Evolutionary conservation across 23 tunicate genomes (phyloP).

Genomic region (Ascidia mentula): DNA sequence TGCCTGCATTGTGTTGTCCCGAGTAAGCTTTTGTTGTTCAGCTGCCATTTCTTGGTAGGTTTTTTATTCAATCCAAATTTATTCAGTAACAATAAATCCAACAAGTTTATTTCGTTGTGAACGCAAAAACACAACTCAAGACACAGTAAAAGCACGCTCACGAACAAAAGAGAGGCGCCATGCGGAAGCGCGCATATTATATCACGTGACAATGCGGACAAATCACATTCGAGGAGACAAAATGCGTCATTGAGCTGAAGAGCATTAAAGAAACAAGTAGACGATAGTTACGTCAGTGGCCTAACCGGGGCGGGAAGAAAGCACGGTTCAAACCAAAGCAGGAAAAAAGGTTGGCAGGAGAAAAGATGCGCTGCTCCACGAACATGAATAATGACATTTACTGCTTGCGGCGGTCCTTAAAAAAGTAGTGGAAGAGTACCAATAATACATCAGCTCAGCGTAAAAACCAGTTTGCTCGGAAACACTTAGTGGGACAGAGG

Average conservation of each 20-base stretch:
- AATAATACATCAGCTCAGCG: background rate
- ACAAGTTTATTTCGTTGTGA: background rate
- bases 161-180: conserved; percentile 20
- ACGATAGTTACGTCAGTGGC: background rate
- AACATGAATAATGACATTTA: background rate
- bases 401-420: background rate
- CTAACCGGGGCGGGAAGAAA: conserved; percentile 10
- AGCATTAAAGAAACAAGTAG: background rate
- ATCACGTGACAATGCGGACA: conserved; percentile 15
- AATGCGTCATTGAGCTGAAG: background rate
- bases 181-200: conserved; percentile 14
- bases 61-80: background rate
- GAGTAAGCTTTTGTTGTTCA: conserved; percentile 17
- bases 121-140: background rate
- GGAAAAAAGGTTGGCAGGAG: conserved; percentile 2
- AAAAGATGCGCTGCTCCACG: background rate
- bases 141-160: background rate
- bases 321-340: conserved; percentile 1
- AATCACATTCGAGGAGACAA: conserved; percentile 17
- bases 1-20: conserved; percentile 73
- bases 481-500: too few relatives aligned
- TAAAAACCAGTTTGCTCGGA: too few relatives aligned
- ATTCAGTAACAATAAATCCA: background rate
- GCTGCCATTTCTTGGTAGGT: background rate
- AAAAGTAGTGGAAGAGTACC: background rate